Evolutionary conservation across 2,888 invertebrate species (phyloP), one percentile per base, ranked within the genome.

Genomic region (Limnephilus marmoratus): DNA sequence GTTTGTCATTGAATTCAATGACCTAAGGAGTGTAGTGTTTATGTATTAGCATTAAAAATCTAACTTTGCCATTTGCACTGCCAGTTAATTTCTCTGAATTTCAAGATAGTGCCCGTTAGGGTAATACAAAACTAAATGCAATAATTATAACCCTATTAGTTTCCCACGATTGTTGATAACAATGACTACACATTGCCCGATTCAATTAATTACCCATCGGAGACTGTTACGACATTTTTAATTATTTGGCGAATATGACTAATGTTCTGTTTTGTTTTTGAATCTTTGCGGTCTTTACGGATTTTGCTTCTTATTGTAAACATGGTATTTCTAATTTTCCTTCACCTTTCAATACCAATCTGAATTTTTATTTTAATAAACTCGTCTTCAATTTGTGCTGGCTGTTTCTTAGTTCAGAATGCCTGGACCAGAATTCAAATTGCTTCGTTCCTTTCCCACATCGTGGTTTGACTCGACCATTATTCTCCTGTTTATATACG

Each of bases 1-100:
- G 37, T 83, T 34, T 37, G 83, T 83, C 37, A 18, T 83, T 83
- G 31, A 34, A 83, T 37, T 37, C 83, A 83, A 83, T 37, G 83
- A 83, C 37, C 83, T 34, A 24, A 68, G 68, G 24, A 68, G 68
- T 68, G 9, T n/a, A 24, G 68, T 24, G 68, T 68, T 68, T 68
- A 68, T 24, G 53, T 68, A 68, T 68, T 68, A 9, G n/a, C 68
- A 68, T 68, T 68, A 24, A 68, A 68, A 68, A 68, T 68, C 68
- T 68, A 9, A 68, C 24, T 24, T 53, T 18, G 15, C 18, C 68
- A 24, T 68, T 53, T 68, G 24, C 7, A 24, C 24, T 68, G 68
- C 68, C 24, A 68, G 2, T 9, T 68, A 68, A 24, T 68, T 68
- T 24, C 24, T 68, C 9, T n/a, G 24, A 24, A n/a, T 31, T 31